These are phyloP conservation scores for Anableps anableps DNA, from an alignment of 2,797 vertebrate genomes.

Conservation along the genomic window DNA sequence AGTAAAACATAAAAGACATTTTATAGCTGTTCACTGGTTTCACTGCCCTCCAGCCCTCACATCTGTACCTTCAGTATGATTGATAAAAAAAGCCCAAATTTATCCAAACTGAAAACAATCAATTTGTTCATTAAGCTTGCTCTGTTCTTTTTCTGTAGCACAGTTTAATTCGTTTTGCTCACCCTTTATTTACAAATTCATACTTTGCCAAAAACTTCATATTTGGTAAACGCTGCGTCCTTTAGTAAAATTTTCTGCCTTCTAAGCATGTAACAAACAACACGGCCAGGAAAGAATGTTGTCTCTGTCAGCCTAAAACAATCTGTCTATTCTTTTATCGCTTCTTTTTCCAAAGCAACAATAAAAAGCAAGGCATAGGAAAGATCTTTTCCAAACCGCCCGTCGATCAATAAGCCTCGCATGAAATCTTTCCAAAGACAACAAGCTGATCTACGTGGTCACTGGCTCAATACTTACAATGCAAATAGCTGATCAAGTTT, in stretches of 20 bases:
- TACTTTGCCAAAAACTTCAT: background rate
- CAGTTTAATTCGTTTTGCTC: background rate
- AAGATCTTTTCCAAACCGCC: background rate
- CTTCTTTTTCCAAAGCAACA: background rate
- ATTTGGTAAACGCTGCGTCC: background rate
- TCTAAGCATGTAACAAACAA: background rate
- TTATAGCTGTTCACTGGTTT: background rate
- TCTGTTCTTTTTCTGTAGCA: background rate
- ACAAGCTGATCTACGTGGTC: background rate
- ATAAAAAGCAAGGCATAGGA: background rate
- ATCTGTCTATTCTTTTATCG: background rate
- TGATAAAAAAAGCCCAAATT: background rate
- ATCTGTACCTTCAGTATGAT: background rate
- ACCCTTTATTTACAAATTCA: background rate
- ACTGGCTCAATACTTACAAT: background rate
- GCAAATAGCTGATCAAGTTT: background rate
- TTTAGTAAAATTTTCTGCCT: background rate
- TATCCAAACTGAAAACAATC: background rate
- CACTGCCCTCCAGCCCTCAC: background rate
- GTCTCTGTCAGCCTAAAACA: too few species aligned
- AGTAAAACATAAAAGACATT: background rate
- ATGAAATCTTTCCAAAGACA: background rate
- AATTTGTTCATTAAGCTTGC: background rate
- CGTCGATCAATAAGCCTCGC: background rate
- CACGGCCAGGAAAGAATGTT: too few species aligned